A percentile compares a stretch with the other conserved stretches of the same genome.
These are phyloP conservation scores for Buceros bicornis DNA, from an alignment of 2,797 vertebrate species.

Conservation along the genomic window DNA sequence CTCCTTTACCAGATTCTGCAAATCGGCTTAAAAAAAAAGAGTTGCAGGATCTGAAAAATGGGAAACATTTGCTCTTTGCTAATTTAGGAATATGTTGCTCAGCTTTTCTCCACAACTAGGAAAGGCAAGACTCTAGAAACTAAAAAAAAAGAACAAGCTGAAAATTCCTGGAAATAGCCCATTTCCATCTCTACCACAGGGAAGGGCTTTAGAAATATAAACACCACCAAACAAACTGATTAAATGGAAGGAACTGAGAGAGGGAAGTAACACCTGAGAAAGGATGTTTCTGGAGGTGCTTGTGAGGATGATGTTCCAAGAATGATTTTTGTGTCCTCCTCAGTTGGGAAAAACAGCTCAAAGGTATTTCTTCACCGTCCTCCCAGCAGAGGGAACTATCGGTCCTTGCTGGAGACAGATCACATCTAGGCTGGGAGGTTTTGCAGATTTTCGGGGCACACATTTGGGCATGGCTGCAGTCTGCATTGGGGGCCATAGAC, in stretches of 20 bases:
- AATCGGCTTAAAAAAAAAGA: conserved; percentile 43
- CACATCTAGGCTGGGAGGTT: not conserved
- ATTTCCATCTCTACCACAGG: not conserved
- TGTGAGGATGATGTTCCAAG: not conserved
- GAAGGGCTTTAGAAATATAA: not conserved
- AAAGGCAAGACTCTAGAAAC: not conserved
- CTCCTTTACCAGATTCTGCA: conserved; percentile 39
- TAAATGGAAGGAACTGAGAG: not conserved
- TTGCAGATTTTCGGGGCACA: not conserved
- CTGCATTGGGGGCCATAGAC: not conserved
- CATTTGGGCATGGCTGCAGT: fast-evolving
- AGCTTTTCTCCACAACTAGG: not conserved
- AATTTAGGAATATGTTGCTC: conserved; percentile 21
- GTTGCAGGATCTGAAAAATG: conserved; percentile 21
- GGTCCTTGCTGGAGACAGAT: conserved; percentile 25
- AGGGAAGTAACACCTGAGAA: not conserved
- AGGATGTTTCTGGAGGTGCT: not conserved
- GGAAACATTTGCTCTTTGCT: conserved; percentile 38
- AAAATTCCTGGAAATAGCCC: not conserved
- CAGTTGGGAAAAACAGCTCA: not conserved
- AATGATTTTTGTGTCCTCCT: not conserved
- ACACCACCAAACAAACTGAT: not conserved
- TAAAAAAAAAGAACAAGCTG: not conserved
- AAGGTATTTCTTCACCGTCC: conserved; percentile 32
- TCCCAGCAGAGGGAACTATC: conserved; percentile 65